Percentiles rank a stretch among this genome's conserved stretches.
Conservation (phyloP, 1,140 invertebrate species). For the Neodiprion pinetum region DNA sequence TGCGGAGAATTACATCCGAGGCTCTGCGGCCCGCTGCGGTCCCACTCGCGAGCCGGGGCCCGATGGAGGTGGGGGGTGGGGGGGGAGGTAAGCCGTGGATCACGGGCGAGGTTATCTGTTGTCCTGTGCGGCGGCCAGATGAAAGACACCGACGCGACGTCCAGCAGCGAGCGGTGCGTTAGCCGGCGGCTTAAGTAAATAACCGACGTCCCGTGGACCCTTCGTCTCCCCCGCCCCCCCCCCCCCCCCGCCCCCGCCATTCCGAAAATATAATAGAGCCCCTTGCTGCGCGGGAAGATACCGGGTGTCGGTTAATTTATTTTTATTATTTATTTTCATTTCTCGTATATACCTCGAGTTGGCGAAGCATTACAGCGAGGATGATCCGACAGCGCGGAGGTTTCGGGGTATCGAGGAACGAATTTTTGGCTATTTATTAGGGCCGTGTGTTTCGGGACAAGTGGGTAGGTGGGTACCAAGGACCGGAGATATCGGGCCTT, state of each 20-base stretch:
- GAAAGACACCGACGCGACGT: conserved; percentile 51
- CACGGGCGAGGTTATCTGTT: conserved; percentile 48
- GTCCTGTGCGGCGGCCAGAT: conserved; percentile 38
- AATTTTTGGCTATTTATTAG: too few relatives aligned
- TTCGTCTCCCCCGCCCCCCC: neutral
- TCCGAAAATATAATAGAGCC: neutral
- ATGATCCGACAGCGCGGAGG: too few relatives aligned
- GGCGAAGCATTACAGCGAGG: too few relatives aligned
- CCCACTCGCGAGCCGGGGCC: too few relatives aligned
- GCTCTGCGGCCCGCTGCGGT: neutral
- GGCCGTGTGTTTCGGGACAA: neutral
- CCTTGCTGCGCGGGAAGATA: neutral
- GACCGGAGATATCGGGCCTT: conserved; percentile 20
- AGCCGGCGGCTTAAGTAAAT: conserved; percentile 53
- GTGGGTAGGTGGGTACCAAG: neutral
- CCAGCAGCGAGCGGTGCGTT: conserved; percentile 51
- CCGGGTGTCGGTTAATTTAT: neutral
- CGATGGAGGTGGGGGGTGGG: conserved; percentile 19
- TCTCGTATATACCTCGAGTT: too few relatives aligned
- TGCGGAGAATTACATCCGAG: neutral
- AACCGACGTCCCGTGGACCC: conserved; percentile 41
- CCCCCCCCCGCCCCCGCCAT: neutral
- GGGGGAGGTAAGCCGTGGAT: conserved; percentile 37
- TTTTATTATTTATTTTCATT: neutral
- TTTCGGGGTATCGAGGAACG: too few relatives aligned